Base-by-base conservation (phyloP, 1,140 invertebrate species). In the Coenobita brevimanus region DNA sequence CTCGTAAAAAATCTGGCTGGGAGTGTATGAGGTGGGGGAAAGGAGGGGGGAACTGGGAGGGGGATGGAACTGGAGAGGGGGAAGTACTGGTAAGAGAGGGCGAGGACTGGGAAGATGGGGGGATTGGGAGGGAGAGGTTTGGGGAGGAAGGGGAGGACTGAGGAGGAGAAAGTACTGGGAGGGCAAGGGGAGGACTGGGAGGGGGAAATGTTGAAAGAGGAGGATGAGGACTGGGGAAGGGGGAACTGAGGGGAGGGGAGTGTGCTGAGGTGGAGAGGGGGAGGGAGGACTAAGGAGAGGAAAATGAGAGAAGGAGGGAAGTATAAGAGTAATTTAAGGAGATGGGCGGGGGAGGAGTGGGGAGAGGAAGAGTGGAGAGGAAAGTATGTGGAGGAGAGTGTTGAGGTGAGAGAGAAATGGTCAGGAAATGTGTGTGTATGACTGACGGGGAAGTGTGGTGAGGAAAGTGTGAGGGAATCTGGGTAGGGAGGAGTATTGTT, bases 1-100 rank as follows among this genome's bases (percentile, higher is more conserved):
- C 50, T 80, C 76, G 54, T 80, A 80, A 80, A 80, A 71, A 36
- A 71, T 71, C 24, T 27, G 67, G 33, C 27, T 1, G 36, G 15
- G 21, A n/a, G 30, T 0, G 62, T 38, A 41, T 21, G 13, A 60
- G 46, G 27, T 15, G 27, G 46, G 27, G 75, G 46, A 50, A 71
- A 36, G 30, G 67, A 33, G 67, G 24, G 36, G 2, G 24, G 67
- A 33, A 27, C 2, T 10, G 3, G 30, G 4, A 33, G 36, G 30
- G 30, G 24, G 36, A 27, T 15, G 24, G 36, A 33, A 3, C 1
- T 2, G 8, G 27, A 2, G 27, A 2, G 17, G 3, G 24, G 27
- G 24, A 71, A 10, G 36, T 2, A 33, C 15, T n/a, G 67, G 24
- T 15, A 13, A 2, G 8, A 33, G 1, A 27, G 36, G 8, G 67